phyloP scores from a whole-genome alignment of 2,797 vertebrate genomes.

The Ptychadena robeensis region DNA sequence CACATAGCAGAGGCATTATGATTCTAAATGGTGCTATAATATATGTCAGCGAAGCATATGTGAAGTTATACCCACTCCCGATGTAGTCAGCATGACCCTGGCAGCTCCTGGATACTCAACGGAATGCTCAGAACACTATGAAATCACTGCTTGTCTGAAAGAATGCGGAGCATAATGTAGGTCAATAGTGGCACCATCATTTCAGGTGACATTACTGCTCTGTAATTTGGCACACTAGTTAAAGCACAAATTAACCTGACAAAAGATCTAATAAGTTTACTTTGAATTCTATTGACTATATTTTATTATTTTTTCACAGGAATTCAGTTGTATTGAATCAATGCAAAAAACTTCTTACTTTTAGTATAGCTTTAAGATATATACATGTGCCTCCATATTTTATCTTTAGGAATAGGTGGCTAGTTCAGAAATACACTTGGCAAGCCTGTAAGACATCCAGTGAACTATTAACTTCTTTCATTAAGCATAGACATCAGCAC shows the following conservation, averaged over 20 bases:
- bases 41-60: slow-evolving; percentile 19
- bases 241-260: background rate
- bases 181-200: slow-evolving; percentile 26
- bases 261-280: background rate
- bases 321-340: background rate
- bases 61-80: background rate
- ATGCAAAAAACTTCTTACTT: too few relatives aligned
- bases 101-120: slow-evolving; percentile 4
- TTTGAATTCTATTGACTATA: background rate
- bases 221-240: background rate
- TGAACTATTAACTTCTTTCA: too few relatives aligned
- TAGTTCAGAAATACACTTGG: too few relatives aligned
- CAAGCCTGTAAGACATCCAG: too few relatives aligned
- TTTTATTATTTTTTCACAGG: background rate
- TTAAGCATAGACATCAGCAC: too few relatives aligned
- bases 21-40: slow-evolving; percentile 20
- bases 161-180: slow-evolving; percentile 1
- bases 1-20: background rate
- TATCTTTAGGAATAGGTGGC: too few relatives aligned
- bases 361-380: too few relatives aligned
- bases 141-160: slow-evolving; percentile 2
- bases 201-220: background rate
- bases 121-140: background rate
- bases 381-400: too few relatives aligned
- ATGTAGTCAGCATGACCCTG: background rate